Evolutionary conservation across 2,888 invertebrate species (phyloP).

Genomic region (Acanthoscelides obtectus): DNA sequence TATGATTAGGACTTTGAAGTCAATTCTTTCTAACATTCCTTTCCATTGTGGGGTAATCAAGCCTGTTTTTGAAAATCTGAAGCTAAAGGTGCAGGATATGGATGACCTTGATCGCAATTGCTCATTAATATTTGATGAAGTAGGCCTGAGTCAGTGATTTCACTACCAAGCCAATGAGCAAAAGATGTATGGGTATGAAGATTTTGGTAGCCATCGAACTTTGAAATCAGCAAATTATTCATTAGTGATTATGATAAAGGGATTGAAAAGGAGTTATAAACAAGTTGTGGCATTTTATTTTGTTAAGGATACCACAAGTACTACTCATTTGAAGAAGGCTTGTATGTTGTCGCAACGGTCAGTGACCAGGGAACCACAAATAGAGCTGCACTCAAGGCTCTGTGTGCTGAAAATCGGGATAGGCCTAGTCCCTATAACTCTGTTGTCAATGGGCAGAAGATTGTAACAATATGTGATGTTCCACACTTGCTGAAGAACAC

Average conservation of each 20-base stretch:
- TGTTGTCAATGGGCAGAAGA: conserved; percentile 5
- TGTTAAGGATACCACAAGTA: conserved; percentile 8
- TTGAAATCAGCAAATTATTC: conserved; percentile 9
- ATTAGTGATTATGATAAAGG: conserved; percentile 9
- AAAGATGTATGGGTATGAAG: conserved; percentile 21
- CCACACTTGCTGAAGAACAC: conserved; percentile 16
- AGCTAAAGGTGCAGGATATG: conserved; percentile 14
- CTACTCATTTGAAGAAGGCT: conserved; percentile 8
- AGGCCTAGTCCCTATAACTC: conserved; percentile 5
- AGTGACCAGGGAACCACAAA: conserved; percentile 12
- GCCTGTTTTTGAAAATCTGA: conserved; percentile 16
- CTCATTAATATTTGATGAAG: conserved; percentile 26
- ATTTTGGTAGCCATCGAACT: conserved; percentile 19
- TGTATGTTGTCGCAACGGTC: conserved; percentile 8
- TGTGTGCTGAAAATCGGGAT: background rate
- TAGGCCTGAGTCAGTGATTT: conserved; percentile 18
- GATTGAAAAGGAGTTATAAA: conserved; percentile 10
- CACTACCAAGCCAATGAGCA: conserved; percentile 15
- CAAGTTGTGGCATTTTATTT: conserved; percentile 11
- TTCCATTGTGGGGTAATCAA: conserved; percentile 20
- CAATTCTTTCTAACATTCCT: conserved; percentile 20
- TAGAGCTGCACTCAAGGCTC: conserved; percentile 2
- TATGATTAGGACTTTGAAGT: conserved; percentile 20
- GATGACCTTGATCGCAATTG: conserved; percentile 17
- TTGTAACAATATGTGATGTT: conserved; percentile 9